phyloP scores from a whole-genome alignment of 2,113 vertebrate genomes.

The Sapajus apella region DNA sequence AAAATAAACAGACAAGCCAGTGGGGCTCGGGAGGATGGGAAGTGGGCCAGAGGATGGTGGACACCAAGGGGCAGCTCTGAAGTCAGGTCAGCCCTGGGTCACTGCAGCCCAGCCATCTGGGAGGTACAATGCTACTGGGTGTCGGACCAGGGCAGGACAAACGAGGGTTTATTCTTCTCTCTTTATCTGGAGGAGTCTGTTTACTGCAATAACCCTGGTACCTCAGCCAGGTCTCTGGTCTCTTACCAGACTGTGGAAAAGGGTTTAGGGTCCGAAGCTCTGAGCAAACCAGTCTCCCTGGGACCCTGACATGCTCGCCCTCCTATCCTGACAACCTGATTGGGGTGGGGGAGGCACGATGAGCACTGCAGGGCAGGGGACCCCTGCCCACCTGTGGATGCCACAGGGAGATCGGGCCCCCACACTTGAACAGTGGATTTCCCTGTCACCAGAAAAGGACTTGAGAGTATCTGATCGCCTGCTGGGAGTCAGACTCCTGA shows the following conservation, averaged over 20 bases:
- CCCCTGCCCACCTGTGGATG: background rate
- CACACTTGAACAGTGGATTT: accelerated
- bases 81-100: background rate
- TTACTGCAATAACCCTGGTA: background rate
- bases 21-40: accelerated
- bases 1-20: background rate
- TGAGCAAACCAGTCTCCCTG: background rate
- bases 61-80: too few relatives aligned
- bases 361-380: accelerated
- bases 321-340: background rate
- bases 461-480: accelerated
- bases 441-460: background rate
- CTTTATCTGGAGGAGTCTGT: background rate
- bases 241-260: background rate
- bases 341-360: accelerated
- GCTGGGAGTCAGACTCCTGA: background rate
- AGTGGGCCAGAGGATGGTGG: background rate
- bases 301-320: background rate
- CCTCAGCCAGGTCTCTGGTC: background rate
- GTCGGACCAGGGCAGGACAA: background rate
- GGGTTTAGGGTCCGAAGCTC: background rate
- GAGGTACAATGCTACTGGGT: background rate
- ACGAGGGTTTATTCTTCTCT: background rate
- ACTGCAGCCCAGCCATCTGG: background rate
- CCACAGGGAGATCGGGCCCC: background rate